A percentile compares a stretch with the other conserved stretches of the same genome.
phyloP scores from a whole-genome alignment of 2,113 vertebrate species.

The Gymnorhina tibicen region DNA sequence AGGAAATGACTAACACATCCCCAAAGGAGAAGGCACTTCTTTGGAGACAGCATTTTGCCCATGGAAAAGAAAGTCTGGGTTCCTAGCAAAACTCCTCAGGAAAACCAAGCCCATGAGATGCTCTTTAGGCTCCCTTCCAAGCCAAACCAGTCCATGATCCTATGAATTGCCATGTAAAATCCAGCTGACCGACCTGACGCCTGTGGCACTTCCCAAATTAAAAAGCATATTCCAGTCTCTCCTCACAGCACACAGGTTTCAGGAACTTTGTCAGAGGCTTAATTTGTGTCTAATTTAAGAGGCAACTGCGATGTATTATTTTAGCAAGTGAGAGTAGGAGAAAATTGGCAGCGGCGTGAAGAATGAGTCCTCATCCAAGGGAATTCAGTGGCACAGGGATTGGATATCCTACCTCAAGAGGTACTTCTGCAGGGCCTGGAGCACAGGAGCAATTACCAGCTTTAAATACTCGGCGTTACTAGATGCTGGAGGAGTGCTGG shows the following conservation, averaged over 20 bases:
- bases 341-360: not conserved
- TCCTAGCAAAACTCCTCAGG: not conserved
- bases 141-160: not conserved
- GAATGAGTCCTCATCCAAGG: not conserved
- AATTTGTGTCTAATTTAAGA: not conserved
- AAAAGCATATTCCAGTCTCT: not conserved
- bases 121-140: not conserved
- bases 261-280: not conserved
- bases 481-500: not conserved
- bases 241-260: not conserved
- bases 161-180: rapidly evolving
- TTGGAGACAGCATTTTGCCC: not conserved
- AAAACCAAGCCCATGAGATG: not conserved
- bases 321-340: not conserved
- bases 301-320: not conserved
- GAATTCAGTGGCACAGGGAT: not conserved
- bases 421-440: not conserved
- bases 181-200: not conserved
- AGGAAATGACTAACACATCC: not conserved
- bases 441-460: not conserved
- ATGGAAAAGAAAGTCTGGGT: not conserved
- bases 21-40: not conserved
- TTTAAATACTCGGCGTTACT: not conserved
- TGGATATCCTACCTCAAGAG: not conserved
- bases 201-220: not conserved